phyloP scores from a whole-genome alignment of 1,140 invertebrate genomes.

The Leptinotarsa lineolata region DNA sequence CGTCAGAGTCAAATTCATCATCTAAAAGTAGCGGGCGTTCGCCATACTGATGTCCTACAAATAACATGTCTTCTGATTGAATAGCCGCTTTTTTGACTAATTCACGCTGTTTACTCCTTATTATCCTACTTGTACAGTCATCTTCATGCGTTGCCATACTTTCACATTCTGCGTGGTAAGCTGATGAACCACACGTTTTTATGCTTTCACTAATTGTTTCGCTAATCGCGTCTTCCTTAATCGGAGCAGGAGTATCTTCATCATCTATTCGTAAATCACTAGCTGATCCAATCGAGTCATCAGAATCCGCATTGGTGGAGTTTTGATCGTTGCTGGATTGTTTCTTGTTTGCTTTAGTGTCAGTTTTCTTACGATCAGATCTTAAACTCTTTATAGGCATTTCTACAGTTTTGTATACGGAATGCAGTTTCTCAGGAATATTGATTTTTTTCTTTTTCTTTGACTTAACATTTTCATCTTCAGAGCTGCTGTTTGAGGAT shows the following conservation, averaged over 20 bases:
- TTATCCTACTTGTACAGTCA: conserved; percentile 58
- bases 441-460: conserved; percentile 50
- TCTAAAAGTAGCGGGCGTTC: conserved; percentile 78
- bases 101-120: conserved; percentile 51
- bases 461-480: conserved; percentile 56
- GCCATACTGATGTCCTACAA: conserved; percentile 79
- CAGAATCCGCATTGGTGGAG: conserved; percentile 58
- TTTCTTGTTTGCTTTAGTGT: conserved; percentile 45
- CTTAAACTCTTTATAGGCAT: conserved; percentile 52
- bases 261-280: conserved; percentile 68
- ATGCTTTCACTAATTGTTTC: conserved; percentile 71
- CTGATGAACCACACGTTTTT: conserved; percentile 69
- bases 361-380: conserved; percentile 31
- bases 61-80: conserved; percentile 58
- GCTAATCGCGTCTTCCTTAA: conserved; percentile 56
- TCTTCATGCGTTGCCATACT: conserved; percentile 69
- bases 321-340: conserved; percentile 48
- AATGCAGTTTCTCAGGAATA: conserved; percentile 53
- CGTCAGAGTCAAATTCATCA: conserved; percentile 75
- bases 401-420: conserved; percentile 58
- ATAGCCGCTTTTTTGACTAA: conserved; percentile 45
- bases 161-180: conserved; percentile 74
- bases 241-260: conserved; percentile 49
- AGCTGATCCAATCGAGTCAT: conserved; percentile 77
- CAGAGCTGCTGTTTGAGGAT: conserved; percentile 64